These are phyloP conservation scores for Armadillidium nasatum DNA, from an alignment of 1,140 invertebrate genomes.

Conservation along the genomic window DNA sequence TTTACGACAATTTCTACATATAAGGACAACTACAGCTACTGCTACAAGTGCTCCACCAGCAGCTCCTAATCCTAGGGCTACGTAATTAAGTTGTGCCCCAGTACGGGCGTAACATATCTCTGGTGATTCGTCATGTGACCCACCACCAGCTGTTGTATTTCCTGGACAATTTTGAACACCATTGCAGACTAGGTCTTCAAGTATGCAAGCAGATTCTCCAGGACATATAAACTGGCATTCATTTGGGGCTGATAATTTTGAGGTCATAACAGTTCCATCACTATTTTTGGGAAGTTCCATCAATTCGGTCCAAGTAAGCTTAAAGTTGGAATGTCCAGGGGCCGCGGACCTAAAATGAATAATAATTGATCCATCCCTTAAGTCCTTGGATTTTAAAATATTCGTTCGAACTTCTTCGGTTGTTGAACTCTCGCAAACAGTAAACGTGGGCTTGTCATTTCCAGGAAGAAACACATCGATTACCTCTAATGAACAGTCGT, in stretches of 20 bases:
- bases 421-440: slow-evolving; percentile 38
- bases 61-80: slow-evolving; percentile 54
- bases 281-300: slow-evolving; percentile 75
- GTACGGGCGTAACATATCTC: slow-evolving; percentile 46
- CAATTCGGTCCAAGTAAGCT: slow-evolving; percentile 83
- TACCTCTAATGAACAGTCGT: slow-evolving; percentile 40
- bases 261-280: slow-evolving; percentile 70
- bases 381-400: slow-evolving; percentile 64
- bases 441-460: slow-evolving; percentile 36
- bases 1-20: slow-evolving; percentile 53
- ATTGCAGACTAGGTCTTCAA: slow-evolving; percentile 73
- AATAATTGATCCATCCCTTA: slow-evolving; percentile 52
- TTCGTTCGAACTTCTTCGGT: slow-evolving; percentile 52
- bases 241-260: slow-evolving; percentile 55
- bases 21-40: slow-evolving; percentile 52
- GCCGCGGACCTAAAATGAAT: slow-evolving; percentile 59
- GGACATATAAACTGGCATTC: slow-evolving; percentile 77
- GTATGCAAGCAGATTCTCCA: slow-evolving; percentile 72
- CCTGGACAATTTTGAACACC: slow-evolving; percentile 76
- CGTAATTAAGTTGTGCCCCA: slow-evolving; percentile 52
- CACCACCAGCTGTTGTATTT: slow-evolving; percentile 51
- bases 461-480: slow-evolving; percentile 37
- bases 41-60: slow-evolving; percentile 49
- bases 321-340: slow-evolving; percentile 68
- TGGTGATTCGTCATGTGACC: slow-evolving; percentile 47